Conservation (phyloP, 1,140 invertebrate species). For the Bombus difficillimus region DNA sequence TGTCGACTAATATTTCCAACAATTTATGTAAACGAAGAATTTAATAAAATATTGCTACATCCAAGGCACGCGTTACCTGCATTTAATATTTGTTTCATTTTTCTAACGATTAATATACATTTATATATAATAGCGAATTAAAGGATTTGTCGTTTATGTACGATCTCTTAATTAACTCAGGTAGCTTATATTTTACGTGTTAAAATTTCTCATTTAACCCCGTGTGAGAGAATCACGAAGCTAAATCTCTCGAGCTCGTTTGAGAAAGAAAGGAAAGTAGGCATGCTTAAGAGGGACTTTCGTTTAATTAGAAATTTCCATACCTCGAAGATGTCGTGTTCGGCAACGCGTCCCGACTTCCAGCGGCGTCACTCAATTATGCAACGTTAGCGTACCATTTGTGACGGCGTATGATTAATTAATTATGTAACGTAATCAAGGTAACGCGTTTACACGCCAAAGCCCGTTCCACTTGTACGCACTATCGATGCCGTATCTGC, state of each 20-base stretch:
- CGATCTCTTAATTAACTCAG: not conserved
- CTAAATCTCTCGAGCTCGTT: not conserved
- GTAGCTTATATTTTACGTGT: too few relatives aligned
- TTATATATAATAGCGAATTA: not conserved
- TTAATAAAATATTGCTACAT: not conserved
- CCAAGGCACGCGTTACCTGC: not conserved
- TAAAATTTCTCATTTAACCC: not conserved
- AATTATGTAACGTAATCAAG: slow-evolving; percentile 72
- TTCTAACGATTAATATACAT: not conserved
- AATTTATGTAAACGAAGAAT: too few relatives aligned
- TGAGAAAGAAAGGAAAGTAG: not conserved
- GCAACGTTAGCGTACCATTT: slow-evolving; percentile 68
- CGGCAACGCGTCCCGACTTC: slow-evolving; percentile 13
- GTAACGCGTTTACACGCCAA: slow-evolving; percentile 57
- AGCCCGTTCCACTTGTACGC: too few relatives aligned
- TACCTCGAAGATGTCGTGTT: slow-evolving; percentile 22
- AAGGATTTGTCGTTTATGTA: not conserved
- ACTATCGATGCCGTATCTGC: not conserved
- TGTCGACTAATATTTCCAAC: too few relatives aligned
- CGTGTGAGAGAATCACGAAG: not conserved
- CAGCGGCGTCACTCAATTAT: slow-evolving; percentile 63
- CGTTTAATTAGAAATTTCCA: slow-evolving; percentile 17
- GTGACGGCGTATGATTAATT: slow-evolving; percentile 67
- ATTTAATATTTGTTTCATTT: not conserved
- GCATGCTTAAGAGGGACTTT: not conserved